A percentile compares a stretch with the other conserved stretches of the same genome.
phyloP scores from a whole-genome alignment of 2,797 vertebrate genomes.

The Acropternis orthonyx region DNA sequence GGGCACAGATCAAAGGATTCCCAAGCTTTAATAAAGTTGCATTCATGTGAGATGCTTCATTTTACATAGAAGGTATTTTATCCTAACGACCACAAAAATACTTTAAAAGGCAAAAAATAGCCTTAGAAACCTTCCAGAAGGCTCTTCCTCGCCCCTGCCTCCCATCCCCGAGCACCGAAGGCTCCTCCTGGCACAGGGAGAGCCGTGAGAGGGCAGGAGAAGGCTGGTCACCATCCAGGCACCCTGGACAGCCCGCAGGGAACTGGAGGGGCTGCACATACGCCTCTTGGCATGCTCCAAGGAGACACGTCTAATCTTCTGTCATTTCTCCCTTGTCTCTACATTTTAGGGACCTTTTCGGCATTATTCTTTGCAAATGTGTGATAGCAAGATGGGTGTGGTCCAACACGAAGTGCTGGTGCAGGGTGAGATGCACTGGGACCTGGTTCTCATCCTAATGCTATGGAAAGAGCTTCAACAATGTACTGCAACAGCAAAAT shows the following conservation, averaged over 20 bases:
- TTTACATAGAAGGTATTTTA: neutral
- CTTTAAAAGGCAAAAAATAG: neutral
- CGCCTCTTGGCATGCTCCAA: neutral
- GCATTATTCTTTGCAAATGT: neutral
- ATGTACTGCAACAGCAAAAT: neutral
- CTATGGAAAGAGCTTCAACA: neutral
- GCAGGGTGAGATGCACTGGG: neutral
- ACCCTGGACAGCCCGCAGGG: accelerated
- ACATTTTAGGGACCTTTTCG: neutral
- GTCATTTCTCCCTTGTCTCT: neutral
- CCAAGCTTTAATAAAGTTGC: neutral
- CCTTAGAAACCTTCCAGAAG: neutral
- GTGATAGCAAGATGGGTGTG: neutral
- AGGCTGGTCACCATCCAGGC: neutral
- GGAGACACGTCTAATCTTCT: neutral
- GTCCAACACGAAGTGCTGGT: neutral
- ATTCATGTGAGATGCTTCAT: neutral
- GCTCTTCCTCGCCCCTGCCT: neutral
- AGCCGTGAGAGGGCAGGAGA: conserved; percentile 43
- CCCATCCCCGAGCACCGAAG: accelerated
- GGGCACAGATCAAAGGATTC: neutral
- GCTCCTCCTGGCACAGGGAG: neutral
- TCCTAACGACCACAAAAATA: neutral
- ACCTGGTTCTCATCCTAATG: neutral
- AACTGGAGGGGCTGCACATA: neutral